Evolutionary conservation across 2,113 vertebrate species (phyloP), one percentile per base, ranked within the genome.

Genomic region (Sebastes fasciatus): DNA sequence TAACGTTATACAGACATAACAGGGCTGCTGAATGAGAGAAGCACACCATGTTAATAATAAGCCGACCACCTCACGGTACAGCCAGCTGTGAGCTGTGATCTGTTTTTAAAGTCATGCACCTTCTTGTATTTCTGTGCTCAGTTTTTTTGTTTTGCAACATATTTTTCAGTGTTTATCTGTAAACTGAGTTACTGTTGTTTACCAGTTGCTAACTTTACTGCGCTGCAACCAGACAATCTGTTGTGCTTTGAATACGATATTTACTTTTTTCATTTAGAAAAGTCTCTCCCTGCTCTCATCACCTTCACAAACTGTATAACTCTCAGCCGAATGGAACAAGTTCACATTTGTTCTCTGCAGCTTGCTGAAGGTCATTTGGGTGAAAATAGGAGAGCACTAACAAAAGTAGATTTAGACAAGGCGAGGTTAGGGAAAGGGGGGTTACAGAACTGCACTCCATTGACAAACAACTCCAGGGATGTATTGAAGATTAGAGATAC

Each of bases 301-400:
- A 45, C 51, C 1, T 40, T 14, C n/a, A 61, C 8, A 23, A 48
- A 63, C 40, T 16, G 4, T 57, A 4, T 11, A 70, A 80, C 58
- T 55, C 52, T 66, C 34, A 34, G 62, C 55, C 23, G 8, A 57
- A 49, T 10, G 21, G 48, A 71, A 34, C 49, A 74, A 12, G 19
- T 54, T 71, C 3, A 14, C 23, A 21, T 65, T 12, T 40, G 40
- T 49, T 68, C 60, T 70, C 57, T 63, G 55, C 74, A 77, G 54
- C 48, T 70, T 34, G 65, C 40, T 74, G 19, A 69, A 75, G 58
- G 61, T 61, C 5, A 60, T 77, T 65, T 64, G 46, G n/a, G 26
- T 21, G n/a, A 49, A 80, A 80, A 45, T 3, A 48, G 67, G 17
- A 86, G 72, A n/a, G 52, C 21, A 61, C 23, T 68, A 49, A 43